Base-by-base conservation (phyloP, 2,888 invertebrate species). In the Napeogenes inachia region DNA sequence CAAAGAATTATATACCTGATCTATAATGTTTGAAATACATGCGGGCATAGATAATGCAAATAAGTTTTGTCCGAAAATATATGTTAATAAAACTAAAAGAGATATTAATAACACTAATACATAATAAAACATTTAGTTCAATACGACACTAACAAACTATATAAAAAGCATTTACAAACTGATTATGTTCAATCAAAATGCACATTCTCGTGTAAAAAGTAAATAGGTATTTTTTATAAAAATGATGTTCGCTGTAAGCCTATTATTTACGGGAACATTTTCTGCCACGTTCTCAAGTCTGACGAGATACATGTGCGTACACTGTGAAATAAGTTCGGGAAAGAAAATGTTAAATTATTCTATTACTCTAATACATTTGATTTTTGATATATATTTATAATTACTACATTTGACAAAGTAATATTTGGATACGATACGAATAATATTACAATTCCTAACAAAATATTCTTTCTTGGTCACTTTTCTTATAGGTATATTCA, bases 321-420 rank as follows among this genome's bases (percentile, higher is more conserved):
- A 77, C 77, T 84, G 89, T 89, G 89, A 89, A 88, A 88, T 88
- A 80, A 84, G 85, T 73, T 87, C 80, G 79, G 77, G 78, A 77
- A 74, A 68, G 74, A 78, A 78, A 79, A 70, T 64, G 67, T 66
- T 35, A 21, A 53, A 61, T 35, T 54, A 32, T n/a, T 57, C 13
- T 47, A 61, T 35, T 54, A 32, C 33, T 57, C 13, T 47, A 13
- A 32, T 46, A 42, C 38, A 45, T 45, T 45, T 30, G 13, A 10
- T 54, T 13, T 21, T 33, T 13, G 4, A 32, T 54, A 33, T 54
- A 13, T 13, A 13, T 53, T 59, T 47, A 55, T 60, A 46, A 35
- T 35, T 35, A 35, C 6, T 35, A 35, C 6, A 35, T 35, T 5
- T 6, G 35, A 42, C 8, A 42, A 21, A 21, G 21, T 21, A 1